phyloP scores from a whole-genome alignment of 1,140 invertebrate species.

The Mactra quadrangularis region DNA sequence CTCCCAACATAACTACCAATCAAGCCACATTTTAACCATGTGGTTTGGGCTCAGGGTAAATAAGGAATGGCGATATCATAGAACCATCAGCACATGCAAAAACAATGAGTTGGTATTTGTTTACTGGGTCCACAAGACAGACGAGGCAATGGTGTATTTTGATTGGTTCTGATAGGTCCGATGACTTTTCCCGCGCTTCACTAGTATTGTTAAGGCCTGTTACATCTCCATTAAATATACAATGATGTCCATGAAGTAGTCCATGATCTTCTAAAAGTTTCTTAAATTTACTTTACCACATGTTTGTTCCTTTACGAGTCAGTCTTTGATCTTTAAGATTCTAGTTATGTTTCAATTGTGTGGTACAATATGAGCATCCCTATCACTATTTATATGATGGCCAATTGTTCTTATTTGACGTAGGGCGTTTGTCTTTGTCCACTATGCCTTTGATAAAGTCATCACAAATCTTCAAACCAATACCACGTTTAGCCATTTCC shows the following conservation, averaged over 20 bases:
- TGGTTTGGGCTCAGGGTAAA: not conserved
- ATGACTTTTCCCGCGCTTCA: constrained; percentile 35
- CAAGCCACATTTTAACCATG: not conserved
- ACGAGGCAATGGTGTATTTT: constrained; percentile 18
- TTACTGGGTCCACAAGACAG: constrained; percentile 24
- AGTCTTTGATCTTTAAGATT: too few relatives aligned
- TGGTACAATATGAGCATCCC: too few relatives aligned
- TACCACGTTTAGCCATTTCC: too few relatives aligned
- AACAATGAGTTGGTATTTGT: constrained; percentile 7
- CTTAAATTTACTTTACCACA: too few relatives aligned
- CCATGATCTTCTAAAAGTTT: too few relatives aligned
- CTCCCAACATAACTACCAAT: constrained; percentile 14
- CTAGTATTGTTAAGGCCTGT: constrained; percentile 13
- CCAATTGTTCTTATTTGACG: too few relatives aligned
- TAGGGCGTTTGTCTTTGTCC: too few relatives aligned
- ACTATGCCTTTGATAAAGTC: too few relatives aligned
- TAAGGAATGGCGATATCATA: constrained; percentile 28
- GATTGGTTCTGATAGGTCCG: constrained; percentile 26
- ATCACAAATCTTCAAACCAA: too few relatives aligned
- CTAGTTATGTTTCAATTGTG: too few relatives aligned
- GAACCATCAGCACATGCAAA: constrained; percentile 23
- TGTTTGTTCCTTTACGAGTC: too few relatives aligned
- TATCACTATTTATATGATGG: too few relatives aligned
- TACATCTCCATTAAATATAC: constrained; percentile 50
- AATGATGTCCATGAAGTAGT: constrained; percentile 2